Conservation (phyloP, 1,140 invertebrate species). For the Battus philenor region DNA sequence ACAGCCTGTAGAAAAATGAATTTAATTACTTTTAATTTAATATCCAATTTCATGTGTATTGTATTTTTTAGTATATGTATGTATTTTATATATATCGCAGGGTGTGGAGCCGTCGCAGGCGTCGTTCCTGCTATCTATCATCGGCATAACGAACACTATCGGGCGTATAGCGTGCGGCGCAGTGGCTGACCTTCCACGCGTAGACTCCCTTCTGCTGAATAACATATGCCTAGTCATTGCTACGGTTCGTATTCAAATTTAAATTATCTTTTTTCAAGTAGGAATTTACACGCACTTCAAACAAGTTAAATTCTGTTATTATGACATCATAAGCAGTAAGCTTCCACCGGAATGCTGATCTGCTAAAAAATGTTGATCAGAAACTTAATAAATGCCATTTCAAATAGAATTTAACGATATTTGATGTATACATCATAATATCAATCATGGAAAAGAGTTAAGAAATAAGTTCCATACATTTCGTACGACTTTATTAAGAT, state of each 20-base stretch:
- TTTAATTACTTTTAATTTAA: not conserved
- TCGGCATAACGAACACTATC: conserved; percentile 96
- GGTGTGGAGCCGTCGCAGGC: conserved; percentile 85
- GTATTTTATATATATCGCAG: conserved; percentile 75
- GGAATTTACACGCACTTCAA: no score
- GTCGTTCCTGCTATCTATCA: conserved; percentile 93
- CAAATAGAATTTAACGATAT: no score
- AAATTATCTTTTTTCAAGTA: no score
- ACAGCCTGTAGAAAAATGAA: not conserved
- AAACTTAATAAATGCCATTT: no score
- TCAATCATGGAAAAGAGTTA: no score
- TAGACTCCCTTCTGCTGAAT: conserved; percentile 94
- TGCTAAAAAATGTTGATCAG: no score
- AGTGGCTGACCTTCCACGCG: conserved; percentile 89
- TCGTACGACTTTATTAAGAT: no score
- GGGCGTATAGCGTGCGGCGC: conserved; percentile 92
- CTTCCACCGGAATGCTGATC: no score
- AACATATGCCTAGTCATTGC: conserved; percentile 95
- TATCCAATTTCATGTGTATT: not conserved
- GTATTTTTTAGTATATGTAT: not conserved
- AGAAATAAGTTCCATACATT: no score
- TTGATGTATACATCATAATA: no score
- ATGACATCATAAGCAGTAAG: no score
- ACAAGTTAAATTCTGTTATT: no score
- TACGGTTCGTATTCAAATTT: conserved; percentile 77